phyloP scores from a whole-genome alignment of 2,113 vertebrate species.

The Zosterops lateralis region DNA sequence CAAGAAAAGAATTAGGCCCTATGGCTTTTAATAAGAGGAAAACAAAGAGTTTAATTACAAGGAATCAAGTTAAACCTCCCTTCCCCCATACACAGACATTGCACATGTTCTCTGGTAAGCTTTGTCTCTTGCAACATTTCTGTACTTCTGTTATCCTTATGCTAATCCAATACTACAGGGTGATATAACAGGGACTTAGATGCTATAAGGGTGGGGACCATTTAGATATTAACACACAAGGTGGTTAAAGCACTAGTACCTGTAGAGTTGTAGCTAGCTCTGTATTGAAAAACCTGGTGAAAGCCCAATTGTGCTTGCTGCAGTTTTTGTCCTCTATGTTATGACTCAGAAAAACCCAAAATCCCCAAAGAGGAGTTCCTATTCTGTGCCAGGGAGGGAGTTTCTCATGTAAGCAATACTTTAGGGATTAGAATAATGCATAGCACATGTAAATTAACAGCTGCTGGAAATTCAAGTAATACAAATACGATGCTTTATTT shows the following conservation, averaged over 20 bases:
- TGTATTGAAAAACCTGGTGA: background rate
- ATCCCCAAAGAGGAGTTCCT: background rate
- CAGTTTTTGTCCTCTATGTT: background rate
- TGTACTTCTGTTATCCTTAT: background rate
- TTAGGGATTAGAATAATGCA: constrained; percentile 17
- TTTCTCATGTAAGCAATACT: background rate
- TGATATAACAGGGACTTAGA: background rate
- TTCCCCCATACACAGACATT: background rate
- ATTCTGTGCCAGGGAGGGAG: background rate
- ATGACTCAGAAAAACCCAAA: background rate
- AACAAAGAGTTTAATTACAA: constrained; percentile 42
- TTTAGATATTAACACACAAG: background rate
- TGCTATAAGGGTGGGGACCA: background rate
- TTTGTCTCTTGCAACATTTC: background rate
- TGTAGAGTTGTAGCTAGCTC: background rate
- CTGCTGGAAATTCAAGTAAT: background rate
- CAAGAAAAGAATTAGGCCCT: constrained; percentile 54
- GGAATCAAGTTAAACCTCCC: background rate
- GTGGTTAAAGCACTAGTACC: background rate
- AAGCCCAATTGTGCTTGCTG: background rate
- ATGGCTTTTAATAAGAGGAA: constrained; percentile 37
- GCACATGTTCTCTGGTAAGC: background rate
- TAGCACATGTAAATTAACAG: background rate
- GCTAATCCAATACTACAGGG: background rate
- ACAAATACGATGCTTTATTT: constrained; percentile 1